Evolutionary conservation across 2,888 invertebrate genomes (phyloP).

Genomic region (Eremobia ochroleuca): DNA sequence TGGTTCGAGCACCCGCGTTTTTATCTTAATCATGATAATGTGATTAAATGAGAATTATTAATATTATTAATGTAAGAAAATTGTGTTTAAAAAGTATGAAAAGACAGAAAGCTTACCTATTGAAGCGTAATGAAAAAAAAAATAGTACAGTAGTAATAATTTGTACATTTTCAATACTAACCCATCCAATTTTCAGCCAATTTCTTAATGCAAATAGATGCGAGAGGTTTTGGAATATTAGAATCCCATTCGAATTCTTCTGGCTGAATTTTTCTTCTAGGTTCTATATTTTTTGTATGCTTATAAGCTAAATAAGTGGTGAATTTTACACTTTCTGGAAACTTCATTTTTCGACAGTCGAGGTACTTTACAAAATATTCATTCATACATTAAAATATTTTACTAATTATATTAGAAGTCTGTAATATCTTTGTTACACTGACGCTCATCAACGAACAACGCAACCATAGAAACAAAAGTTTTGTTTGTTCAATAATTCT

Average conservation of each 20-base stretch:
- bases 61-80: background rate
- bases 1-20: background rate
- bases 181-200: constrained; percentile 88
- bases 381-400: background rate
- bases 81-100: background rate
- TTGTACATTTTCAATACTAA: constrained; percentile 63
- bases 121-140: background rate
- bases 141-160: background rate
- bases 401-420: background rate
- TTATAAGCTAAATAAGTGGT: constrained; percentile 87
- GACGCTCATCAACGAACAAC: constrained; percentile 15
- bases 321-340: constrained; percentile 82
- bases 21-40: background rate
- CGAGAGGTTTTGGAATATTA: constrained; percentile 86
- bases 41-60: background rate
- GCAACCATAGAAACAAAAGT: constrained; percentile 52
- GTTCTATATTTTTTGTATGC: constrained; percentile 81
- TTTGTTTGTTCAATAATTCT: constrained; percentile 43
- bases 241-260: constrained; percentile 90
- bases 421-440: background rate
- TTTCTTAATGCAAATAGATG: constrained; percentile 86
- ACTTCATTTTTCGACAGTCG: constrained; percentile 71
- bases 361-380: background rate
- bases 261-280: constrained; percentile 83
- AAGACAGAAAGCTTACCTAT: background rate